Evolutionary conservation across 2,113 vertebrate species (phyloP).

Genomic region (Leptodactylus fuscus): DNA sequence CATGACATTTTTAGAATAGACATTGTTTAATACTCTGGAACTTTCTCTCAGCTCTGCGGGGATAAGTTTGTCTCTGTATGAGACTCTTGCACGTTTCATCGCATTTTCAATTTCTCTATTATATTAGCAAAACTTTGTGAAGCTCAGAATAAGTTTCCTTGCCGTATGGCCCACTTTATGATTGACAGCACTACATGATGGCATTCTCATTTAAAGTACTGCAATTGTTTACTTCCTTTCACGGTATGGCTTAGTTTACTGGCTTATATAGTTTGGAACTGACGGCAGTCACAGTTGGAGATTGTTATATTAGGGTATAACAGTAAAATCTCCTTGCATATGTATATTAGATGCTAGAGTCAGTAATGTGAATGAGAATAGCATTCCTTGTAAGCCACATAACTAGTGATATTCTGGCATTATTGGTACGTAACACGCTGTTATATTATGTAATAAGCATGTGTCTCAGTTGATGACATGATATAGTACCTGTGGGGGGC

Average conservation of each 20-base stretch:
- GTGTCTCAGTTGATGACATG: not conserved
- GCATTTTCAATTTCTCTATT: not conserved
- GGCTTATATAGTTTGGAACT: not conserved
- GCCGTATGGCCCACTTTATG: conserved; percentile 16
- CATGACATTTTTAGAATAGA: not conserved
- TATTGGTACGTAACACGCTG: no score
- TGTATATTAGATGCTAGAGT: not conserved
- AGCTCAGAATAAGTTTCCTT: conserved; percentile 1
- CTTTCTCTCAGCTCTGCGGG: not conserved
- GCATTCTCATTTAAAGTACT: conserved; percentile 1
- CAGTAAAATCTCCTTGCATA: not conserved
- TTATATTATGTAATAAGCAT: not conserved
- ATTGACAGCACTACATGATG: conserved; percentile 16
- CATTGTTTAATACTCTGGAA: not conserved
- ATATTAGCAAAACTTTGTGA: conserved; percentile 10
- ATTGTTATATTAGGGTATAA: not conserved
- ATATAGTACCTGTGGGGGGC: not conserved
- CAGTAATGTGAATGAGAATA: not conserved
- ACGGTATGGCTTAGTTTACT: not conserved
- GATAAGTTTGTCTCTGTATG: not conserved
- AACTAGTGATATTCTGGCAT: not conserved
- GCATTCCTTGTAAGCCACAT: not conserved
- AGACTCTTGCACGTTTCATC: not conserved
- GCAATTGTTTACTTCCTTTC: conserved; percentile 13
- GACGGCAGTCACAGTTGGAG: conserved; percentile 3